These are phyloP conservation scores for Corynorhinus townsendii DNA, from an alignment of 2,113 vertebrate species.

Conservation along the genomic window DNA sequence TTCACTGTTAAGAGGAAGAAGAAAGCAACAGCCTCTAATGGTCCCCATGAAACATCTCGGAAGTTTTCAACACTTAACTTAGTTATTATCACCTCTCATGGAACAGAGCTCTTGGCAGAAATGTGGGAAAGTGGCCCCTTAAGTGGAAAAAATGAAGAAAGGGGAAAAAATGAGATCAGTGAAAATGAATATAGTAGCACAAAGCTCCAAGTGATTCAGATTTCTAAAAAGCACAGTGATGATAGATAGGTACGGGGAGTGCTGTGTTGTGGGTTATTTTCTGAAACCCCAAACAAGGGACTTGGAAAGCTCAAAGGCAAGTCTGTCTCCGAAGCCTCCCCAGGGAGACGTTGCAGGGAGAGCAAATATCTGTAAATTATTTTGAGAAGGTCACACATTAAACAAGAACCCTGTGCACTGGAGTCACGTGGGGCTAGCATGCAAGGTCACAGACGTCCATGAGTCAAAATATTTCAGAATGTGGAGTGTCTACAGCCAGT, in stretches of 20 bases:
- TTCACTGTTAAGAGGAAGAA: not conserved
- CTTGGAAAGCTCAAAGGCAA: constrained; percentile 50
- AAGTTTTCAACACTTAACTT: constrained; percentile 47
- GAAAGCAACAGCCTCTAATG: not conserved
- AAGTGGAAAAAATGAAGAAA: constrained; percentile 61
- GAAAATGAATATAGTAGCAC: constrained; percentile 46
- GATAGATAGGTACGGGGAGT: constrained; percentile 47
- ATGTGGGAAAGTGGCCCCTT: constrained; percentile 17
- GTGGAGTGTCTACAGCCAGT: not conserved
- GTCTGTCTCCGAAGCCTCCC: constrained; percentile 43
- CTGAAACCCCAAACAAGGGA: constrained; percentile 34
- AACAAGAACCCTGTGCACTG: not conserved
- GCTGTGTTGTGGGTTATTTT: constrained; percentile 7
- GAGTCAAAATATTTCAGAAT: constrained; percentile 2
- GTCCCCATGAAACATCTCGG: not conserved
- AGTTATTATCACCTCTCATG: constrained; percentile 31
- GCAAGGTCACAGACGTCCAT: not conserved
- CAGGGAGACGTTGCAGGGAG: not conserved
- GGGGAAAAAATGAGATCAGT: constrained; percentile 54
- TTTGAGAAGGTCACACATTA: constrained; percentile 37
- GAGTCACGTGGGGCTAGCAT: not conserved
- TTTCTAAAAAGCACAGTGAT: constrained; percentile 42
- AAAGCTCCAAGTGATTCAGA: constrained; percentile 45
- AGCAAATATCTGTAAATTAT: constrained; percentile 5
- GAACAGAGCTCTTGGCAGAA: constrained; percentile 31